Base-by-base conservation (phyloP, 2,888 invertebrate species). In the Apoderus coryli region DNA sequence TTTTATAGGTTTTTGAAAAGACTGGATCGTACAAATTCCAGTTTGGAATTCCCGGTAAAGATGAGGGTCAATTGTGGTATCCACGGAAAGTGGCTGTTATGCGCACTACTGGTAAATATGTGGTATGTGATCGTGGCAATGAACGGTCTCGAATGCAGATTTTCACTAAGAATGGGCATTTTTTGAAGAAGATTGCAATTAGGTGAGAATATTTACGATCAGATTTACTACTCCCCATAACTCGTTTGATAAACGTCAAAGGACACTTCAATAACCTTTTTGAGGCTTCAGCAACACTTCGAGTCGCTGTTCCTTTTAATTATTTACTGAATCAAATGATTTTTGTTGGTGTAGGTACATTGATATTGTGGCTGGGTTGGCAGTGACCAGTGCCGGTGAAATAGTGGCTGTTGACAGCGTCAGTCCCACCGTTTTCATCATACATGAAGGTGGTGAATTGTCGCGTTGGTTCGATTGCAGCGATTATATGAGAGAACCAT, bases 381-480 rank as follows among this genome's bases (percentile, higher is more conserved):
- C 92, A 25, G 90, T 95, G 24, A 90, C 89, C 23, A 72, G 76
- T 29, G 79, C 84, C 54, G 90, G 90, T 3, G 78, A 90, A 47
- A 93, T 95, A 46, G 92, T 93, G 29, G 92, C 92, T 19, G 93
- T 95, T 13, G 95, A 95, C 59, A 90, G 90, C 52, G 93, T 95
- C 28, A 90, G 92, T 25, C 93, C 95, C 4, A 92, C 93, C 22
- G 89, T 95, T 27, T 93, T 92, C 61, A 80, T 89, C 39, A 80
- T 93, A 45, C 77, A 82, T 30, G 92, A 93, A 58, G 77, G 76
- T 44, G 93, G 93, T 12, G 89, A 90, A 50, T 68, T 95, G 47
- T 67, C 90, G 47, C 79, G 82, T 53, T 95, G 93, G 93, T 93
- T 95, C 56, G 92, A 95, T 60, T 93, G 93, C 64, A 89, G 89